Conservation (phyloP, 64 coral and sea anemone genomes). For the Pocillopora verrucosa region DNA sequence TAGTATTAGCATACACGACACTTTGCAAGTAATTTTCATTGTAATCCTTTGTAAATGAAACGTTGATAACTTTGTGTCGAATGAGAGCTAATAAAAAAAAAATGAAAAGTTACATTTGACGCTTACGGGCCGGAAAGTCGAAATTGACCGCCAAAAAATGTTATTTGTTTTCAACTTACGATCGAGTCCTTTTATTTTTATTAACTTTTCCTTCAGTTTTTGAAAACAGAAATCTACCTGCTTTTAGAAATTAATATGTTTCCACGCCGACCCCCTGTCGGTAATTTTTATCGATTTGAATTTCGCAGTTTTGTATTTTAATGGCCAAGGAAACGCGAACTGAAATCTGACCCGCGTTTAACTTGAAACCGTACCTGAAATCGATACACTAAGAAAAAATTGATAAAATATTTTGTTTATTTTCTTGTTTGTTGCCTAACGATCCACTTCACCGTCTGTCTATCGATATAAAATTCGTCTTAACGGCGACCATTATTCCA, state of each 20-base stretch:
- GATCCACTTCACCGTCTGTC: not conserved
- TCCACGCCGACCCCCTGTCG: slow-evolving; percentile 27
- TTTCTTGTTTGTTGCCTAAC: not conserved
- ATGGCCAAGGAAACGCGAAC: slow-evolving; percentile 9
- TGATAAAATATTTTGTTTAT: not conserved
- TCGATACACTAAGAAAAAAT: not conserved
- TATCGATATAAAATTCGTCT: slow-evolving; percentile 19
- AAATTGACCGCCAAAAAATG: not conserved
- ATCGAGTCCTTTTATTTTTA: not conserved
- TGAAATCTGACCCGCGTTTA: not conserved
- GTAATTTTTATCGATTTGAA: slow-evolving; percentile 46
- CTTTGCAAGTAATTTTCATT: slow-evolving; percentile 25
- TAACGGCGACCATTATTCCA: slow-evolving; percentile 57
- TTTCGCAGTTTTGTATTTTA: slow-evolving; percentile 53
- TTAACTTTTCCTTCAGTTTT: not conserved
- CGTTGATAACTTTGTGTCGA: not conserved
- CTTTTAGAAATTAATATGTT: slow-evolving; percentile 49
- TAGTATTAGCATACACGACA: slow-evolving; percentile 10
- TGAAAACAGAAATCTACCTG: slow-evolving; percentile 13
- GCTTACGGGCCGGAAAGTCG: not conserved
- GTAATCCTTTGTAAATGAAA: slow-evolving; percentile 28
- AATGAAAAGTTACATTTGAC: slow-evolving; percentile 22
- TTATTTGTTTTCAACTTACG: not conserved
- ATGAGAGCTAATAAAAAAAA: slow-evolving; percentile 18
- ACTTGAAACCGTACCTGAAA: not conserved